phyloP scores from a whole-genome alignment of 2,888 invertebrate species.

The Netelia virgata region DNA sequence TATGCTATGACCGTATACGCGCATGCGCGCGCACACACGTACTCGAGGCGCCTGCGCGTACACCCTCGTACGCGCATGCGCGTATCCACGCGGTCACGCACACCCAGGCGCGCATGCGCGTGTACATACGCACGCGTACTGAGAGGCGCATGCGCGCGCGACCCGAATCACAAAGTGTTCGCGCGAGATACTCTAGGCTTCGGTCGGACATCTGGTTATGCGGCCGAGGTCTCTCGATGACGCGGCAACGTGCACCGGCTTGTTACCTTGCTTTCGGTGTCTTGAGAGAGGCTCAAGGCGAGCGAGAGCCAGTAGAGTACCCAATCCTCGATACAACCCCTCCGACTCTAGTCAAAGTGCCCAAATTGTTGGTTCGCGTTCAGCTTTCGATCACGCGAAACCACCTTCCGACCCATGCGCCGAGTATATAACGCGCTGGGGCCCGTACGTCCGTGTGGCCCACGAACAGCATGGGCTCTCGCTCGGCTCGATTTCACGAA shows the following conservation, averaged over 20 bases:
- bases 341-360: constrained; percentile 44
- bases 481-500: no score
- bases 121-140: not conserved
- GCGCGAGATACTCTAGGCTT: constrained; percentile 24
- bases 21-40: not conserved
- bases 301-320: not conserved
- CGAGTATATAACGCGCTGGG: not conserved
- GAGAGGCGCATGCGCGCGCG: not conserved
- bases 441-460: no score
- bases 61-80: not conserved
- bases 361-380: constrained; percentile 53
- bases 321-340: constrained; percentile 37
- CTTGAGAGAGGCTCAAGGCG: not conserved
- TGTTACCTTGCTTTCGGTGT: constrained; percentile 10
- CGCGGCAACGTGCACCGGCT: constrained; percentile 10
- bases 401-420: constrained; percentile 9
- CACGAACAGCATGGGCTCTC: no score
- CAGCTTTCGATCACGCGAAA: constrained; percentile 47
- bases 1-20: constrained; percentile 45
- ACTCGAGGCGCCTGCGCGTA: not conserved
- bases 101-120: not conserved
- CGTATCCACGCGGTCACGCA: not conserved
- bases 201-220: constrained; percentile 47
- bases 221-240: constrained; percentile 18
- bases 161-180: constrained; percentile 21